phyloP scores from a whole-genome alignment of 2,113 vertebrate genomes.

The Hippotragus niger region DNA sequence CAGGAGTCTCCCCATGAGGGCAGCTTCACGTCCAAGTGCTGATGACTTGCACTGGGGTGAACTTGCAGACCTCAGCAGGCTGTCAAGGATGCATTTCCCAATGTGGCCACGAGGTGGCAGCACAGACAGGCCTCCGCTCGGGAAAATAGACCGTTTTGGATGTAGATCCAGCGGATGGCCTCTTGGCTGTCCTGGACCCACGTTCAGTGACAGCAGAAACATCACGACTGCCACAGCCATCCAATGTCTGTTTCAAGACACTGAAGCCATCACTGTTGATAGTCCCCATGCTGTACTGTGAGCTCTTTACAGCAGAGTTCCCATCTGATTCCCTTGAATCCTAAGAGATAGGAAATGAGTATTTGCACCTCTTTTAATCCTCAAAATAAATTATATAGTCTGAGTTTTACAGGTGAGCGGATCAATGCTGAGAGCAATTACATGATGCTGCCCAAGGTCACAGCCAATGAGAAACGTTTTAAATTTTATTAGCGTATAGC shows the following conservation, averaged over 20 bases:
- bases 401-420: background rate
- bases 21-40: background rate
- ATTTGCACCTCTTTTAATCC: background rate
- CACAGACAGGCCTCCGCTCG: background rate
- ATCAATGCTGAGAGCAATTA: background rate
- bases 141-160: background rate
- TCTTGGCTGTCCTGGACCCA: background rate
- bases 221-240: rapidly evolving
- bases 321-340: background rate
- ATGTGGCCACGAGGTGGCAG: background rate
- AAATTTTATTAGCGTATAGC: background rate
- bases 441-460: background rate
- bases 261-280: background rate
- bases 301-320: background rate
- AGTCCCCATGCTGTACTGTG: background rate
- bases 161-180: rapidly evolving
- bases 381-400: background rate
- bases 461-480: background rate
- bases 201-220: background rate
- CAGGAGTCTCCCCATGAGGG: background rate
- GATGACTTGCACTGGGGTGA: no score
- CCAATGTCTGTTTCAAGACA: background rate
- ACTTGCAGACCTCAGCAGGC: background rate
- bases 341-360: background rate
- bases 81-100: background rate